These are phyloP conservation scores for Blastobasis lacticolella DNA, from an alignment of 2,888 invertebrate genomes.

Conservation along the genomic window DNA sequence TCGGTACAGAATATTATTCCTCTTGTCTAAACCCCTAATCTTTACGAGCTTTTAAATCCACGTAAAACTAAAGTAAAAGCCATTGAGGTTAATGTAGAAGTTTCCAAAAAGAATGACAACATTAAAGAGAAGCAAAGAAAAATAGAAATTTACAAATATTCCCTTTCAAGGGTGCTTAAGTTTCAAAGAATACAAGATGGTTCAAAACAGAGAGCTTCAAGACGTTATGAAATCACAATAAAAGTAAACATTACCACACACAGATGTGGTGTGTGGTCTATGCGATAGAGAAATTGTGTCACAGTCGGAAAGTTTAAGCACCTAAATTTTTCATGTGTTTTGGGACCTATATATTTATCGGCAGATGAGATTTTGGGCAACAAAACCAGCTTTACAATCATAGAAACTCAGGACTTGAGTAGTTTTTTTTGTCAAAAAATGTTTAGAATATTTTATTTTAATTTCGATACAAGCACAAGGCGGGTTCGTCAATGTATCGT, in stretches of 20 bases:
- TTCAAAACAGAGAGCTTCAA: not conserved
- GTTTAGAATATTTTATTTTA: too few relatives aligned
- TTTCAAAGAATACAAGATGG: not conserved
- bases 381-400: too few relatives aligned
- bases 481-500: too few relatives aligned
- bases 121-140: not conserved
- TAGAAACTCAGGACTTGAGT: too few relatives aligned
- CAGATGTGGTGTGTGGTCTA: not conserved
- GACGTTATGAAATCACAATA: constrained; percentile 1
- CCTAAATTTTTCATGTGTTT: not conserved
- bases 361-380: not conserved
- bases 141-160: not conserved
- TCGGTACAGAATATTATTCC: too few relatives aligned
- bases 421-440: not conserved
- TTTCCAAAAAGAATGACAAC: not conserved
- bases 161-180: not conserved
- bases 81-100: not conserved
- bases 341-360: not conserved
- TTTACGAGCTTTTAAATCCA: too few relatives aligned
- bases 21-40: too few relatives aligned
- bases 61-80: not conserved
- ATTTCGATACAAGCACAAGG: too few relatives aligned
- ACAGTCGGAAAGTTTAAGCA: not conserved
- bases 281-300: not conserved
- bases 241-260: not conserved